Evolutionary conservation across 2,113 vertebrate species (phyloP).

Genomic region (Miniopterus natalensis): DNA sequence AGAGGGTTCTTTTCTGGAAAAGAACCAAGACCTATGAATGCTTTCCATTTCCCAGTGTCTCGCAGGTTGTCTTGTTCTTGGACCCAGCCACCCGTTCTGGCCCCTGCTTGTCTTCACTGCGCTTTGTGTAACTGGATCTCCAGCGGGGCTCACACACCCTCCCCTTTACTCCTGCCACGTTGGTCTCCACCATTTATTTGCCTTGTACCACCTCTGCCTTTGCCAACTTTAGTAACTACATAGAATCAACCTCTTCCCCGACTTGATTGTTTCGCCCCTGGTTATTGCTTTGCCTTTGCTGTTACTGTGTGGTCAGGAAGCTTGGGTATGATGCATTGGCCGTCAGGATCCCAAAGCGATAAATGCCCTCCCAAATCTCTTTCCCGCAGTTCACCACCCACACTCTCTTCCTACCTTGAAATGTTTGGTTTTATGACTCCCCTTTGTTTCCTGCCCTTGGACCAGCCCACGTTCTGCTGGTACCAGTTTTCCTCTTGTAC

Average conservation of each 20-base stretch:
- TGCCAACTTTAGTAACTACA: slow-evolving; percentile 72
- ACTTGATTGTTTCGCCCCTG: slow-evolving; percentile 76
- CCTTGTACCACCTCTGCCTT: neutral
- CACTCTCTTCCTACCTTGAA: slow-evolving; percentile 78
- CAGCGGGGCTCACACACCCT: neutral
- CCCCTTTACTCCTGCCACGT: neutral
- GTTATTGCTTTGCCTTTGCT: slow-evolving; percentile 81
- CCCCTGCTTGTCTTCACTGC: neutral
- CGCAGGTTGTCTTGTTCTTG: neutral
- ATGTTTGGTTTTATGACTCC: slow-evolving; percentile 67
- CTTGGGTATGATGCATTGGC: slow-evolving; percentile 79
- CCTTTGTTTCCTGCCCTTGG: slow-evolving; percentile 61
- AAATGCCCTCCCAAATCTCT: slow-evolving; percentile 80
- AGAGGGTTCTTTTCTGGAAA: neutral
- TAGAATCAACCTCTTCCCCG: slow-evolving; percentile 69
- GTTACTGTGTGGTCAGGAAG: slow-evolving; percentile 80
- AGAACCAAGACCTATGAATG: neutral
- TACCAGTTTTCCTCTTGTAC: slow-evolving; percentile 60
- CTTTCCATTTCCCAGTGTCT: neutral
- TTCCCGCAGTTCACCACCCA: slow-evolving; percentile 77
- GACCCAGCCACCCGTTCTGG: neutral
- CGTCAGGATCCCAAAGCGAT: slow-evolving; percentile 80
- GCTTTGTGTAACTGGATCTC: neutral
- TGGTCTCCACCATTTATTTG: slow-evolving; percentile 9
- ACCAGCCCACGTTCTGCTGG: slow-evolving; percentile 10